phyloP scores from a whole-genome alignment of 64 coral and sea anemone genomes.

The Montipora cactus region DNA sequence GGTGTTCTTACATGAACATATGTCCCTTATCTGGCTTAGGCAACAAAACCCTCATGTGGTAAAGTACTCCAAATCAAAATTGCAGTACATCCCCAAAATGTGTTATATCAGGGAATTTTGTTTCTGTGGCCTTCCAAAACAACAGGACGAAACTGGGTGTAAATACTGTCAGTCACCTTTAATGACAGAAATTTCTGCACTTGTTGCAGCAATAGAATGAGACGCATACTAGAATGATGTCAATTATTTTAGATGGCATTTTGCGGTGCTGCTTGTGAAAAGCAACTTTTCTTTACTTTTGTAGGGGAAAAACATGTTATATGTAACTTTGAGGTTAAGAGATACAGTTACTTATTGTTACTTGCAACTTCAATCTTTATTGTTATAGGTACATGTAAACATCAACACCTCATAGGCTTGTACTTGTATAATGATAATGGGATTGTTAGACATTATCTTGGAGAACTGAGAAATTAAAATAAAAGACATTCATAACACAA shows the following conservation, averaged over 20 bases:
- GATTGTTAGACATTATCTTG: constrained; percentile 72
- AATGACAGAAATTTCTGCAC: constrained; percentile 77
- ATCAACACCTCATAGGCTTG: constrained; percentile 52
- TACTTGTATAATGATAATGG: constrained; percentile 49
- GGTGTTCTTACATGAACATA: constrained; percentile 83
- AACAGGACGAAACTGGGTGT: constrained; percentile 53
- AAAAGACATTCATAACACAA: constrained; percentile 54
- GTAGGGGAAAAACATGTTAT: neutral
- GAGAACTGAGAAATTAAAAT: constrained; percentile 52
- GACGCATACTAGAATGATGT: constrained; percentile 57
- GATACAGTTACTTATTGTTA: constrained; percentile 48
- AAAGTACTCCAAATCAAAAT: constrained; percentile 48
- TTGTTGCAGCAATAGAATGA: constrained; percentile 80
- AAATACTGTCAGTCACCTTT: constrained; percentile 73
- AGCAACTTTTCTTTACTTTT: constrained; percentile 17
- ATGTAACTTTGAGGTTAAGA: neutral
- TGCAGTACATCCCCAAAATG: constrained; percentile 63
- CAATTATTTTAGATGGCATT: constrained; percentile 48
- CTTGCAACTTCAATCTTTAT: constrained; percentile 63
- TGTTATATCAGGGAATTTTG: constrained; percentile 60
- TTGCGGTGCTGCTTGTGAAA: constrained; percentile 46
- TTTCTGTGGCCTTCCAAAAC: constrained; percentile 84
- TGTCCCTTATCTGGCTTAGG: constrained; percentile 68
- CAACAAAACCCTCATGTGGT: constrained; percentile 48
- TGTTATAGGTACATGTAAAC: constrained; percentile 70